Base-by-base conservation (phyloP, 2,797 vertebrate species). In the Cyprinella venusta region DNA sequence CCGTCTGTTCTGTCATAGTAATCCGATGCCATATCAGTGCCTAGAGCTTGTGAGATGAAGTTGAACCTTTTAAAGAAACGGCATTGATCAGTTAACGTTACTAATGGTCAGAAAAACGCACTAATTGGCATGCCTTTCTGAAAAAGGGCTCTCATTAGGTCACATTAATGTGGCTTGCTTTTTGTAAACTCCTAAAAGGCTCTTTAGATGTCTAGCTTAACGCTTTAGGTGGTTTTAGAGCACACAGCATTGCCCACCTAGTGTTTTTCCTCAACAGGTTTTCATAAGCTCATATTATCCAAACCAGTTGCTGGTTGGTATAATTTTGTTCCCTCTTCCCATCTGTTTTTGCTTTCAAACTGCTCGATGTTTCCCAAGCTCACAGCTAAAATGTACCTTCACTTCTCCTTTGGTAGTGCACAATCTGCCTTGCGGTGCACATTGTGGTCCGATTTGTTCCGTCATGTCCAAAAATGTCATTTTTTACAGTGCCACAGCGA, bases 101-200 rank as follows among this genome's bases (percentile, higher is more conserved):
- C 90, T 90, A 91, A 88, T 91, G 89, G 89, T 88, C 88, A 90
- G 88, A 88, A 86, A 88, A 87, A 85, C 61, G 67, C 86, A 54
- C 84, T 70, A 80, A 86, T 86, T 89, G 85, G 69, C 79, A 84
- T 13, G 12, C 81, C 19, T 21, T 18, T 83, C 67, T 80, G 85
- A 87, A 91, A 89, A 82, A 82, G 85, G 81, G 68, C 70, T 90
- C 89, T 87, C 88, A 91, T 92, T 84, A 76, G 21, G 30, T 69
- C 45, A 68, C 24, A 54, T 48, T 71, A 3, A 70, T 48, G 88
- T 67, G 59, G 70, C 8, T 45, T 81, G 33, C 76, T 84, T 84
- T 64, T 76, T 80, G 45, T 90, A 87, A 91, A 90, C 85, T 83
- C 52, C 82, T 74, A 71, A 12, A 84, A 87, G 16, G 50, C 54